Evolutionary conservation across 2,113 vertebrate genomes (phyloP).

Genomic region (Brienomyrus longianalis): DNA sequence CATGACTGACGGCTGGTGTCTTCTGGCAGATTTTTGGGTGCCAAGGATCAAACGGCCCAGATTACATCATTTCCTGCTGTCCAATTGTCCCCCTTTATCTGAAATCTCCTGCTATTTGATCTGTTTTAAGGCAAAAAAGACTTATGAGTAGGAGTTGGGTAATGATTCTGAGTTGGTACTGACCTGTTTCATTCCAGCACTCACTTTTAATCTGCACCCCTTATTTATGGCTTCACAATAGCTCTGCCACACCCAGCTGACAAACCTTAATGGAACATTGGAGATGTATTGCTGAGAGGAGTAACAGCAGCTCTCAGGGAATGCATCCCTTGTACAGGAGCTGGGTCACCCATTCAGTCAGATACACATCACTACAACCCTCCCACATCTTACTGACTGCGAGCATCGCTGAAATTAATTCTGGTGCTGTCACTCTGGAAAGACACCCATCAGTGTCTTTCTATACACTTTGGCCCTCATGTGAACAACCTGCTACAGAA

Average conservation of each 20-base stretch:
- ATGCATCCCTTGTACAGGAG: slow-evolving; percentile 15
- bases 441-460: slow-evolving; percentile 6
- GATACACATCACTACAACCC: not conserved
- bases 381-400: not conserved
- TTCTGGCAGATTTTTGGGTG: not conserved
- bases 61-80: not conserved
- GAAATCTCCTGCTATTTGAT: not conserved
- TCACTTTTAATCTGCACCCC: slow-evolving; percentile 30
- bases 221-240: slow-evolving; percentile 32
- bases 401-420: slow-evolving; percentile 8
- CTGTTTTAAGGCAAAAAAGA: not conserved
- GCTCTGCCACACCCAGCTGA: slow-evolving; percentile 38
- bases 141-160: not conserved
- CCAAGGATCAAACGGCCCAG: not conserved
- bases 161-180: not conserved
- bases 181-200: slow-evolving; percentile 26
- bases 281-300: slow-evolving; percentile 18
- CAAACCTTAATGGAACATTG: slow-evolving; percentile 34
- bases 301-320: slow-evolving; percentile 31
- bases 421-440: not conserved
- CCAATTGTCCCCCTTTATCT: not conserved
- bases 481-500: not conserved
- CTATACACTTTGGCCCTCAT: not conserved
- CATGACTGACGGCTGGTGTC: not conserved
- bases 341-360: slow-evolving; percentile 4